Percentiles rank a stretch among this genome's conserved stretches.
Evolutionary conservation across 1,140 invertebrate genomes (phyloP).

Genomic region (Dreissena rostriformis): DNA sequence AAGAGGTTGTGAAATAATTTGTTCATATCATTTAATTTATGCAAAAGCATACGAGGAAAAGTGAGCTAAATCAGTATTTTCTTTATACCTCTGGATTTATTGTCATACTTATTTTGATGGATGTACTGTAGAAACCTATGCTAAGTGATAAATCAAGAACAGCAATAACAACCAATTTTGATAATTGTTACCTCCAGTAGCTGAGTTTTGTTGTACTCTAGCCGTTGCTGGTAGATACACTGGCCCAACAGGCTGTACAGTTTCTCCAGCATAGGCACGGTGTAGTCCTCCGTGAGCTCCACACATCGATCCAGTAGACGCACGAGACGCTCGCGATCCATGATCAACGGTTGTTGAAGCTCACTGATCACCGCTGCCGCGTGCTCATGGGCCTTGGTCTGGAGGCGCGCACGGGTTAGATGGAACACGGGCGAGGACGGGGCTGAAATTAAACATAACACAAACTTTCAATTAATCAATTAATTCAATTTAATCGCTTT

Average conservation of each 20-base stretch:
- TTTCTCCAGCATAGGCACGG: conserved; percentile 76
- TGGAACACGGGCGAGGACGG: conserved; percentile 48
- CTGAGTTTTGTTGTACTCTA: conserved; percentile 72
- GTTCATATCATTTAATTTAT: no score
- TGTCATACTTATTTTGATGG: no score
- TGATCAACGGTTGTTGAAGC: conserved; percentile 41
- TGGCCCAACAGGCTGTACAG: conserved; percentile 78
- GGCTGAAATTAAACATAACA: no score
- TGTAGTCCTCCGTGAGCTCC: conserved; percentile 71
- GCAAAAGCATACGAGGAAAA: no score
- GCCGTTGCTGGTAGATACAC: conserved; percentile 75
- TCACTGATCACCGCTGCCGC: conserved; percentile 62
- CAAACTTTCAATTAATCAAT: no score
- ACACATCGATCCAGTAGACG: conserved; percentile 73
- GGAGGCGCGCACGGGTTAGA: conserved; percentile 59
- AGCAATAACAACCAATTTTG: no score
- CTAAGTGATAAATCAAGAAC: no score
- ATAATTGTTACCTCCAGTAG: conserved; percentile 75
- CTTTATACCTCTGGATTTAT: no score
- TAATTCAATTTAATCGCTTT: no score
- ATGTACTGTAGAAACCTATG: no score
- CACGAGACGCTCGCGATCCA: conserved; percentile 65
- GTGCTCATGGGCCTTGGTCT: conserved; percentile 61
- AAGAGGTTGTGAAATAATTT: no score
- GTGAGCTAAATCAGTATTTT: no score